Evolutionary conservation across 2,113 vertebrate genomes (phyloP).

Genomic region (Telmatochromis brichardi): DNA sequence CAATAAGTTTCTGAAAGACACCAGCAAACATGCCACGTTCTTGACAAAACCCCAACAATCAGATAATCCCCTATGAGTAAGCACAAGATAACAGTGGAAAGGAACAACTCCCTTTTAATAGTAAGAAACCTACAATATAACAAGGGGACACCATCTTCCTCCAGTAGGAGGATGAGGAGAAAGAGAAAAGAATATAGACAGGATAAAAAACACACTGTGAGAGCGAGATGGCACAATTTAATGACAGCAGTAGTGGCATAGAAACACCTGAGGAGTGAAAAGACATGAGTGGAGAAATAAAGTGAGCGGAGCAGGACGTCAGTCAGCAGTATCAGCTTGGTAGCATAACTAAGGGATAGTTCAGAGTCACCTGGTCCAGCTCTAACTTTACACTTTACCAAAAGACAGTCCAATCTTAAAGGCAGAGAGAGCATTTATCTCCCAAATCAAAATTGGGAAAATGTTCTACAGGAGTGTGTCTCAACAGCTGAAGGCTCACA

Average conservation of each 20-base stretch:
- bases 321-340: background rate
- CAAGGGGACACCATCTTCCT: background rate
- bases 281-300: background rate
- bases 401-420: background rate
- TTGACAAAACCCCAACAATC: background rate
- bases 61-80: background rate
- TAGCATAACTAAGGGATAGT: background rate
- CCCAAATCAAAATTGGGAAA: background rate
- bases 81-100: background rate
- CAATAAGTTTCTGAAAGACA: background rate
- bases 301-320: background rate
- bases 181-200: background rate
- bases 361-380: background rate
- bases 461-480: background rate
- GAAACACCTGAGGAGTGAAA: background rate
- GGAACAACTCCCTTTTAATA: background rate
- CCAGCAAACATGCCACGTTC: background rate
- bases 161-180: background rate
- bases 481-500: background rate
- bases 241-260: background rate
- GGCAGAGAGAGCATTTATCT: background rate
- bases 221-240: background rate
- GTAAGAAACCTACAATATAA: background rate
- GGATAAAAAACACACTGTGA: background rate
- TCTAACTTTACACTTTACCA: background rate